These are phyloP conservation scores for Alexandromys fortis DNA, from an alignment of 2,113 vertebrate species.

Conservation along the genomic window DNA sequence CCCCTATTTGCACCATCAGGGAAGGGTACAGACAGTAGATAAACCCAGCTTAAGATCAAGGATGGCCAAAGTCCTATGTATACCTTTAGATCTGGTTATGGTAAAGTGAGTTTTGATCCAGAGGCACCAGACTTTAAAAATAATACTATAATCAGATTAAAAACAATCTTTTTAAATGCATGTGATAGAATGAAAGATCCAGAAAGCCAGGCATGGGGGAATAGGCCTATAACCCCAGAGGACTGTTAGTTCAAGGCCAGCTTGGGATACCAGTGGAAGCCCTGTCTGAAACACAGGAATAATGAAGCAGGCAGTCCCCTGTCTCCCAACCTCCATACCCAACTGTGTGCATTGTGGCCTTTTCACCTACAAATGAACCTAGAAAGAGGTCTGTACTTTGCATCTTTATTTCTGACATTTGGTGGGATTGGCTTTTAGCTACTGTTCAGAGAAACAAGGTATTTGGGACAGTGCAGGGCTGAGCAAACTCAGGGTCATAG, in stretches of 20 bases:
- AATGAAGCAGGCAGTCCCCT: background rate
- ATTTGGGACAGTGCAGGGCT: background rate
- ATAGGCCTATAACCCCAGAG: background rate
- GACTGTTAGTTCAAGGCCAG: background rate
- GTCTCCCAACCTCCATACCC: fast-evolving
- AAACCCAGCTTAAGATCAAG: background rate
- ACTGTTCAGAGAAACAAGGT: background rate
- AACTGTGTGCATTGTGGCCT: background rate
- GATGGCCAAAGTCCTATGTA: fast-evolving
- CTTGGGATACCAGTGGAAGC: background rate
- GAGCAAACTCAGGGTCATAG: background rate
- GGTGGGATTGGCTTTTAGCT: background rate
- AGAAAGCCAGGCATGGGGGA: too few species aligned
- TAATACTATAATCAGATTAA: background rate
- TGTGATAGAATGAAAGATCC: background rate
- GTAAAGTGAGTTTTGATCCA: background rate
- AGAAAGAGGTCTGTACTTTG: too few species aligned
- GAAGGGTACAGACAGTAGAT: background rate
- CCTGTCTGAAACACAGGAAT: background rate
- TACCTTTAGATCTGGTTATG: background rate
- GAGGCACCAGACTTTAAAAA: background rate
- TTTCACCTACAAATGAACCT: background rate
- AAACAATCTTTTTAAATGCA: background rate
- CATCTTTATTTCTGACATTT: background rate
- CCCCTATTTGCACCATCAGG: background rate